Evolutionary conservation across 2,797 vertebrate genomes (phyloP).

Genomic region (Synanceia verrucosa): DNA sequence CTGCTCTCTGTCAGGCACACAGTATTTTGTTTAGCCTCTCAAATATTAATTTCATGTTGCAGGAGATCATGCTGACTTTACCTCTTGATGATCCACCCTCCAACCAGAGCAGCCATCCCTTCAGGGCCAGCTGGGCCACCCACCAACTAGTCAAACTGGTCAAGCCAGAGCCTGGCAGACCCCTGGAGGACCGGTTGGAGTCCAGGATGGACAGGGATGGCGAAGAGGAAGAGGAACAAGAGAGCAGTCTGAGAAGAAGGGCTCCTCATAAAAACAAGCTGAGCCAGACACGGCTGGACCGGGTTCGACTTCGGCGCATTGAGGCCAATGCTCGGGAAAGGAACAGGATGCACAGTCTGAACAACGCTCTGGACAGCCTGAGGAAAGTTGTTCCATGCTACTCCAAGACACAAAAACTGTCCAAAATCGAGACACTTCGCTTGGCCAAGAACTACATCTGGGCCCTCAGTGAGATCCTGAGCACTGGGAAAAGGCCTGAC

Average conservation of each 20-base stretch:
- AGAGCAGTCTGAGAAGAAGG: conserved; percentile 84
- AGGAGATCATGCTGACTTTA: conserved; percentile 86
- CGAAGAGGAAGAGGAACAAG: conserved; percentile 80
- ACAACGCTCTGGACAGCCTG: conserved; percentile 91
- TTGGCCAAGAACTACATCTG: conserved; percentile 95
- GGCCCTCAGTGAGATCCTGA: conserved; percentile 92
- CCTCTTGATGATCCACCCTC: conserved; percentile 85
- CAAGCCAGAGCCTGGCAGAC: conserved; percentile 26
- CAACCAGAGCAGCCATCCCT: conserved; percentile 86
- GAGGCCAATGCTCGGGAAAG: conserved; percentile 91
- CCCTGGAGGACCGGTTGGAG: conserved; percentile 78
- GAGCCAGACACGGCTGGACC: conserved; percentile 88
- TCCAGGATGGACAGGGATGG: conserved; percentile 86
- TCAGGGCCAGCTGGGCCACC: conserved; percentile 83
- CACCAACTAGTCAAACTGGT: conserved; percentile 40
- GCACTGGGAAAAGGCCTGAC: conserved; percentile 91
- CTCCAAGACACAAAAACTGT: conserved; percentile 94
- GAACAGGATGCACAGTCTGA: conserved; percentile 92
- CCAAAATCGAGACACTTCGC: conserved; percentile 94
- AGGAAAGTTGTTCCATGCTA: conserved; percentile 94
- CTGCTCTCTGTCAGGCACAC: not conserved
- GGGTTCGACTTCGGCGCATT: conserved; percentile 90
- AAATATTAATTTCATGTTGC: not conserved
- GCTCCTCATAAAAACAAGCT: conserved; percentile 91
- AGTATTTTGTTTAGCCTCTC: too few species aligned